Conservation (phyloP, 2,888 invertebrate species). For the Trachelus stipa region DNA sequence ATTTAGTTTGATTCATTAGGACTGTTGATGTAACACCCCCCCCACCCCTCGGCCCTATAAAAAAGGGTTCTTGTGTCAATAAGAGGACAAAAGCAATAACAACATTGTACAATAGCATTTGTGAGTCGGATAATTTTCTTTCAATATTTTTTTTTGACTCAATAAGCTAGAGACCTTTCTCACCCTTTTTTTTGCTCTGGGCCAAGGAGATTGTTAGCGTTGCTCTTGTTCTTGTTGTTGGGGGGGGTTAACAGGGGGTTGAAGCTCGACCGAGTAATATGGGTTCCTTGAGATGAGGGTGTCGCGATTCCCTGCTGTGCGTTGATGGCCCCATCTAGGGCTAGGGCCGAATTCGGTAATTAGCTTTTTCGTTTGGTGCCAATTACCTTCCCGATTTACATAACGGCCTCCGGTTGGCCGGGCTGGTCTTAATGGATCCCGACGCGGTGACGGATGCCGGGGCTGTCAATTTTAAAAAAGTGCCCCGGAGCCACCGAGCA, state of each 20-base stretch:
- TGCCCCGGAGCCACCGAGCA: slow-evolving; percentile 47
- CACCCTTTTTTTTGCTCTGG: neutral
- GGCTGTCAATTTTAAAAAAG: slow-evolving; percentile 63
- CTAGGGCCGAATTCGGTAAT: slow-evolving; percentile 58
- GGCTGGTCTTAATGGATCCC: slow-evolving; percentile 49
- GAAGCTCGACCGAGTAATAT: slow-evolving; percentile 44
- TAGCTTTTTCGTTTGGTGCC: slow-evolving; percentile 62
- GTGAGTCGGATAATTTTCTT: neutral
- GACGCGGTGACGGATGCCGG: slow-evolving; percentile 48
- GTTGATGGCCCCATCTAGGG: slow-evolving; percentile 48
- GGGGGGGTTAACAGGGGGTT: neutral
- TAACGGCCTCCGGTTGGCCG: slow-evolving; percentile 53
- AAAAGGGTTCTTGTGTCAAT: neutral
- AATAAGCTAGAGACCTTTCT: neutral
- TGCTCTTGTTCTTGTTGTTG: neutral
- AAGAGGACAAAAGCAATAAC: neutral
- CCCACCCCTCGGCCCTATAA: neutral
- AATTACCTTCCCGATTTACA: slow-evolving; percentile 63
- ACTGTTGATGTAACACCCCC: neutral
- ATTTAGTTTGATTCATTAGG: neutral
- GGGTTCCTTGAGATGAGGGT: slow-evolving; percentile 47
- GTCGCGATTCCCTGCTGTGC: slow-evolving; percentile 53
- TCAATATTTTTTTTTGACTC: neutral
- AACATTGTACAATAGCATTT: neutral
- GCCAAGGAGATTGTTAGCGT: neutral